Evolutionary conservation across 2,797 vertebrate species (phyloP), one percentile per base, ranked within the genome.

Genomic region (Rhinatrema bivittatum): DNA sequence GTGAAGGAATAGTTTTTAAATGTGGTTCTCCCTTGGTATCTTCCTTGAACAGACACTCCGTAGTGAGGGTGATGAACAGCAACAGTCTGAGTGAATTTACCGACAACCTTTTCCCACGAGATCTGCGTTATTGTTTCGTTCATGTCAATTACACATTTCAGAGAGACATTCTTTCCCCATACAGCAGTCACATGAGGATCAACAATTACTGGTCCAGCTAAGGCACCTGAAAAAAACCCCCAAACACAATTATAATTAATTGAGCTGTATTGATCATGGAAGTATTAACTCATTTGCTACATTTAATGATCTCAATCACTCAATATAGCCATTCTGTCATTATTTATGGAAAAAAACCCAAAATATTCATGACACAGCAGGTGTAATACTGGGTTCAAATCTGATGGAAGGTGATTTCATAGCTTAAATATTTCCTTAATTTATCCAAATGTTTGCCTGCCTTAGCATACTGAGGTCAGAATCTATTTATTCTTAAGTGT

Each of bases 41-140:
- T 83, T 25, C 51, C 54, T 58, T 90, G 62, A 75, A 94, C 70
- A 42, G 88, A 93, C 53, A 73, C 93, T 64, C 95, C 95, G 39
- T 87, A 90, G 18, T 86, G 52, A 2, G 93, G 91, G 61, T 97
- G 84, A 73, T 87, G 96, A 56, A 99, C 93, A 21, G 91, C 94
- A 71, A 99, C 55, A 47, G 89, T 94, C 47, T 87, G 69, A 54
- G 79, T 70, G 75, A 67, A 86, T 29, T 87, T 85, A 51, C 86
- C 83, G 25, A 87, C 53, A 20, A 72, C 78, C 23, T 91, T 93
- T 71, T 96, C 91, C 95, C 95, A 98, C 14, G 92, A 92, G 76
- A 89, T 89, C 60, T 99, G 95, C 15, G 89, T 90, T 75, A 98
- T 85, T 60, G 91, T 89, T 72, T 90, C 78, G 32, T 83, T 91